Base-by-base conservation (phyloP, 2,888 invertebrate genomes). In the Cheilosia scutellata region DNA sequence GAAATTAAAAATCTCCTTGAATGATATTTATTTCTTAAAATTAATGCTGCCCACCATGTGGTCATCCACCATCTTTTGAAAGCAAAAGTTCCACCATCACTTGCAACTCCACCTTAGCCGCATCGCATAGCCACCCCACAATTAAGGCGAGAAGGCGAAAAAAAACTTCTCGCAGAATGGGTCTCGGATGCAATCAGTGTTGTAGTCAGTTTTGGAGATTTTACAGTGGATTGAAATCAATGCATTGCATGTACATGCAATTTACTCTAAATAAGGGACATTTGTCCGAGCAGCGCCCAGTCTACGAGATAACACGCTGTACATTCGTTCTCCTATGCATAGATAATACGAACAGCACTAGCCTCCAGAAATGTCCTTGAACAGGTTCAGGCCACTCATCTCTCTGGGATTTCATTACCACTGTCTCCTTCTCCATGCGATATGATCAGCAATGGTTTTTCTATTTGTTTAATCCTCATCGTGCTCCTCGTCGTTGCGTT, bases 251-350 rank as follows among this genome's bases (percentile, higher is more conserved):
- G 70, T 74, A 70, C 70, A 82, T 82, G 82, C 63, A 82, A 78
- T 87, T 87, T 78, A 78, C 76, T 78, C 87, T 82, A 87, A 82
- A 82, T 82, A 82, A 82, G 72, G 86, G 82, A 70, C 87, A 87
- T 87, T 87, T 87, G 82, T 82, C 63, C 76, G 25, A 68, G 40
- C 53, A 68, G 40, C 53, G 37, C 77, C 66, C 62, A 53, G 49
- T 31, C 4, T 7, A 62, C 25, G 42, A 70, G 78, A 84, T 84
- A 84, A 79, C 84, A 80, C 63, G 37, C 37, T 20, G 47, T 29
- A 31, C 29, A 4, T 16, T n/a, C 16, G 9, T n/a, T 16, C 49
- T 25, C 20, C 62, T 65, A 33, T 82, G 75, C 68, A 74, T 77
- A 57, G 57, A 77, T 71, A 70, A 77, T 77, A 60, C 68, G 65